phyloP scores from a whole-genome alignment of 2,888 invertebrate species.

The Conistra vaccinii region DNA sequence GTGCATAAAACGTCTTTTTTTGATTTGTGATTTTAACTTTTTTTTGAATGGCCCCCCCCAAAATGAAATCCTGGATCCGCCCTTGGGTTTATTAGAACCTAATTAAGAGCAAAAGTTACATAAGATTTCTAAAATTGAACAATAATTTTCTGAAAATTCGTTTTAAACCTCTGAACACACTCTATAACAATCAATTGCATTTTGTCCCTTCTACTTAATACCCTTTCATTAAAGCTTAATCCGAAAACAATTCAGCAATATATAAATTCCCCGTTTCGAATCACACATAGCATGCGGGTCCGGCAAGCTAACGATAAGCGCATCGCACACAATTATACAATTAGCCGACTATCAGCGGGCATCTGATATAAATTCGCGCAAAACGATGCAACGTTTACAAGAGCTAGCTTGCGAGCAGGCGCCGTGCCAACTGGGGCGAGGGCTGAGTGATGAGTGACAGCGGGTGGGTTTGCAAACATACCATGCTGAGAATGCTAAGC shows the following conservation, averaged over 20 bases:
- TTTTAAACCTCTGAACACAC: background rate
- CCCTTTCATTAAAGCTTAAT: background rate
- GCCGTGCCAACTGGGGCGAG: conserved; percentile 63
- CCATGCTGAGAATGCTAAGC: background rate
- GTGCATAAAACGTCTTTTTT: too few relatives aligned
- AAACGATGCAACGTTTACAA: conserved; percentile 76
- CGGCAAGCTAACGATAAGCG: conserved; percentile 32
- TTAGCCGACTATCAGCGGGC: conserved; percentile 74
- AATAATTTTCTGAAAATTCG: background rate
- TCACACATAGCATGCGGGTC: conserved; percentile 14
- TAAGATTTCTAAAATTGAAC: background rate
- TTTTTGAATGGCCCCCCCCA: too few relatives aligned
- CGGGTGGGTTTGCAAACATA: background rate
- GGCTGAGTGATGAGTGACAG: conserved; percentile 44
- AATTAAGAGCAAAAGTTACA: too few relatives aligned
- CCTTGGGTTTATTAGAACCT: background rate
- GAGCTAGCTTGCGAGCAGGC: conserved; percentile 70
- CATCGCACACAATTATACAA: conserved; percentile 70
- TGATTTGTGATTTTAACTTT: too few relatives aligned
- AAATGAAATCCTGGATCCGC: too few relatives aligned
- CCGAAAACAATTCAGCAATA: background rate
- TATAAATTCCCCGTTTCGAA: conserved; percentile 15
- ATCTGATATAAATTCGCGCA: conserved; percentile 75
- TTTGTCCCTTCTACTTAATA: background rate
- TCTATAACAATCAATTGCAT: background rate